A percentile compares a stretch with the other conserved stretches of the same genome.
Evolutionary conservation across 2,888 invertebrate species (phyloP).

Genomic region (Mythimna loreyi): DNA sequence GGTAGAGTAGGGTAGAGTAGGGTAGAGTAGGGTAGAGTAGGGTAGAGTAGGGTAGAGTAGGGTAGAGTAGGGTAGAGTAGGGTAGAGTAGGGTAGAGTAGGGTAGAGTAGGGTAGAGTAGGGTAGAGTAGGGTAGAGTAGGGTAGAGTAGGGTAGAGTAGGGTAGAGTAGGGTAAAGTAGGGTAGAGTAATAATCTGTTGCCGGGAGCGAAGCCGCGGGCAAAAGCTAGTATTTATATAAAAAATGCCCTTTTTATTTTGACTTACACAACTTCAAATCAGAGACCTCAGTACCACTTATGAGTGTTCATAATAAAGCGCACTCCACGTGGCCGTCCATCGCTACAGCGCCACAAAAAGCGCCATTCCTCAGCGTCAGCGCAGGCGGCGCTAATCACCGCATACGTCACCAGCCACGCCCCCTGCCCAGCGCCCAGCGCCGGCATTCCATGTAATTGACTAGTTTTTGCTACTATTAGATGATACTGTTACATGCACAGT

Average conservation of each 20-base stretch:
- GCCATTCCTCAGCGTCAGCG: slow-evolving; percentile 66
- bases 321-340: slow-evolving; percentile 24
- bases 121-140: too few relatives aligned
- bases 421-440: slow-evolving; percentile 19
- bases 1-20: too few relatives aligned
- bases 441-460: slow-evolving; percentile 46
- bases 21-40: too few relatives aligned
- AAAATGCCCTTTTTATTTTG: not conserved
- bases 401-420: slow-evolving; percentile 59
- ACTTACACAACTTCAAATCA: not conserved
- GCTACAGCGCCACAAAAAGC: slow-evolving; percentile 43
- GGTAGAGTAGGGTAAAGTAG: too few relatives aligned
- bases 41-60: too few relatives aligned
- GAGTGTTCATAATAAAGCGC: slow-evolving; percentile 32
- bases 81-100: too few relatives aligned
- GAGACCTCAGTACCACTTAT: not conserved
- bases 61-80: too few relatives aligned
- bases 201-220: too few relatives aligned
- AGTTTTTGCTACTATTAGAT: slow-evolving; percentile 50
- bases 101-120: too few relatives aligned
- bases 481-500: slow-evolving; percentile 7
- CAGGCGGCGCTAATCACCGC: slow-evolving; percentile 62
- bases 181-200: too few relatives aligned
- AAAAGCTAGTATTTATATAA: too few relatives aligned
- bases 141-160: too few relatives aligned